Evolutionary conservation across 1,140 invertebrate species (phyloP), one percentile per base, ranked within the genome.

Genomic region (Bactericera cockerelli): DNA sequence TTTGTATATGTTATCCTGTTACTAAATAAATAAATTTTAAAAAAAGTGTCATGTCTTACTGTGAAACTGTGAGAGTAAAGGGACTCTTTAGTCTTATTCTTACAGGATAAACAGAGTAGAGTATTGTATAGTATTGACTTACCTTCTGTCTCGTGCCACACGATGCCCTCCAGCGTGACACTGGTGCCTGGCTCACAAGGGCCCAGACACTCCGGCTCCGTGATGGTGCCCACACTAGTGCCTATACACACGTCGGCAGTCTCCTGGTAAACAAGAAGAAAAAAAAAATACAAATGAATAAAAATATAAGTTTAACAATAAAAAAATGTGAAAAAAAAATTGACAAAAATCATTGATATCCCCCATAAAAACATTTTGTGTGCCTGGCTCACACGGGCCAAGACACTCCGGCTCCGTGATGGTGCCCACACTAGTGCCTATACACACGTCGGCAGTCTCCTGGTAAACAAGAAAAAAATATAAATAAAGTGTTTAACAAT

Each of bases 221-320:
- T 97, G 62, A 93, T 89, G 56, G 92, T 94, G 60, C 89, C 91
- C 60, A 95, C 86, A 36, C 62, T 63, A 31, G n/a, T n/a, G n/a
- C 19, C 22, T 49, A 19, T 49, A 4, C 22, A 4, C 42, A 4
- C 8, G 66, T 92, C 93, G 83, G 96, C 92, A 64, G 93, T 97
- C 79, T 98, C 94, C 72, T 97, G 92, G 94, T 94, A 98, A 62
- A 98, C 93, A n/a, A n/a, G n/a, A n/a, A n/a, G n/a, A n/a, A n/a
- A n/a, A n/a, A n/a, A n/a, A n/a, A n/a, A n/a, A n/a, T n/a, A n/a
- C n/a, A n/a, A n/a, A n/a, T n/a, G n/a, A n/a, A n/a, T n/a, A 33
- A 57, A 36, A 14, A 24, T 8, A 1, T 21, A 2, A 25, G 16
- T 26, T 8, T 31, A 56, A 57, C 53, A 56, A 55, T 13, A n/a